A percentile compares a stretch with the other conserved stretches of the same genome.
These are phyloP conservation scores for Arenicola marina DNA, from an alignment of 2,888 invertebrate species.

Conservation along the genomic window DNA sequence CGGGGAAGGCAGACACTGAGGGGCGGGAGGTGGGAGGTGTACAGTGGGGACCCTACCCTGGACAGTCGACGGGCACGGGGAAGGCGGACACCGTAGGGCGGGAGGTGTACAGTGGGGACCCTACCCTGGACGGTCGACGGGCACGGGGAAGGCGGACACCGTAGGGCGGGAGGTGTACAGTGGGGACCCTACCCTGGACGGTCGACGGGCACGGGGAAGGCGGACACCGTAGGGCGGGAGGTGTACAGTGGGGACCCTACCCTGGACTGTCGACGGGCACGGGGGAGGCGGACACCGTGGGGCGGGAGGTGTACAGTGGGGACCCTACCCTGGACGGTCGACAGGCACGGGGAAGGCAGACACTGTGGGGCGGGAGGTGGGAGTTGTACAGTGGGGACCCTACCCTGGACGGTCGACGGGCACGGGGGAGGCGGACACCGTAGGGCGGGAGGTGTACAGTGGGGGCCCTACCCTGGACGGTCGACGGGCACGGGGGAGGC, in stretches of 20 bases:
- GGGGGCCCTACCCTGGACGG: constrained; percentile 34
- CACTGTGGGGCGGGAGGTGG: constrained; percentile 40
- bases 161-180: constrained; percentile 38
- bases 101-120: constrained; percentile 35
- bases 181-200: constrained; percentile 34
- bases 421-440: constrained; percentile 40
- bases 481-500: constrained; percentile 43
- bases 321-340: constrained; percentile 38
- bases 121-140: constrained; percentile 36
- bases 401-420: constrained; percentile 38
- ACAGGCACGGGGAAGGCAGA: constrained; percentile 41
- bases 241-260: constrained; percentile 33
- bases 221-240: constrained; percentile 40
- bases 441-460: constrained; percentile 36
- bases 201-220: constrained; percentile 43
- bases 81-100: constrained; percentile 41
- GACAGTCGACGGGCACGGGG: constrained; percentile 41
- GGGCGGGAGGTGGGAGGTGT: constrained; percentile 40
- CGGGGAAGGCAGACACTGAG: constrained; percentile 39
- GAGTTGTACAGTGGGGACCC: constrained; percentile 35
- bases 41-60: constrained; percentile 31
- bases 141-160: constrained; percentile 40
- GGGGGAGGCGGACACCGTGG: constrained; percentile 40
- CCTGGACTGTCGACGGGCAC: constrained; percentile 40
- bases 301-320: constrained; percentile 33